These are phyloP conservation scores for Rotaria magnacalcarata DNA, from an alignment of 2,888 invertebrate species.

Conservation along the genomic window DNA sequence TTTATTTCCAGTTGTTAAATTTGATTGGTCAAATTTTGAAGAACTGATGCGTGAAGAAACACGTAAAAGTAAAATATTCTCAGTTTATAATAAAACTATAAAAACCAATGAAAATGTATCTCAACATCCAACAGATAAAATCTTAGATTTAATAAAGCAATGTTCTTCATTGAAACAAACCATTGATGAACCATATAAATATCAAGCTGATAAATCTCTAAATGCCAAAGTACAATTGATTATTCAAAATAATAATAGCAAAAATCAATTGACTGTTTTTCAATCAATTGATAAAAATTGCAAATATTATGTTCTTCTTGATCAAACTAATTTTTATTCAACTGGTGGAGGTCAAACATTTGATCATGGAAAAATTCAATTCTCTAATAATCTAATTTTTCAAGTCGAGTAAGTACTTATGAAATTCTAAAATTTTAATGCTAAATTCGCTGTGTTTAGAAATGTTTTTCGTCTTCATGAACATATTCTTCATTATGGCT, in stretches of 20 bases:
- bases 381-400: not conserved
- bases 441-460: not conserved
- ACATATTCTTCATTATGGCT: constrained; percentile 38
- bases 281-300: constrained; percentile 2
- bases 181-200: constrained; percentile 27
- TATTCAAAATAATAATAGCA: not conserved
- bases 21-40: not conserved
- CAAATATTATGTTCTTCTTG: constrained; percentile 30
- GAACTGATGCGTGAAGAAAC: constrained; percentile 1
- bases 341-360: constrained; percentile 44
- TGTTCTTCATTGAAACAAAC: not conserved
- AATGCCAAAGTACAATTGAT: not conserved
- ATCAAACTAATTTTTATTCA: constrained; percentile 44
- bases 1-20: not conserved
- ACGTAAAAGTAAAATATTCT: not conserved
- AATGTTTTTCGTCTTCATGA: constrained; percentile 38
- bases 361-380: constrained; percentile 30
- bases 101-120: not conserved
- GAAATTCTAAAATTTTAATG: not conserved
- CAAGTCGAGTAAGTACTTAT: not conserved
- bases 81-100: not conserved
- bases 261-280: not conserved
- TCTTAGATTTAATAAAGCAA: not conserved
- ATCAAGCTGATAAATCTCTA: not conserved
- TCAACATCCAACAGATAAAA: not conserved